Base-by-base conservation (phyloP, 2,888 invertebrate species). In the Pseudococcus jackbeardsleyi region DNA sequence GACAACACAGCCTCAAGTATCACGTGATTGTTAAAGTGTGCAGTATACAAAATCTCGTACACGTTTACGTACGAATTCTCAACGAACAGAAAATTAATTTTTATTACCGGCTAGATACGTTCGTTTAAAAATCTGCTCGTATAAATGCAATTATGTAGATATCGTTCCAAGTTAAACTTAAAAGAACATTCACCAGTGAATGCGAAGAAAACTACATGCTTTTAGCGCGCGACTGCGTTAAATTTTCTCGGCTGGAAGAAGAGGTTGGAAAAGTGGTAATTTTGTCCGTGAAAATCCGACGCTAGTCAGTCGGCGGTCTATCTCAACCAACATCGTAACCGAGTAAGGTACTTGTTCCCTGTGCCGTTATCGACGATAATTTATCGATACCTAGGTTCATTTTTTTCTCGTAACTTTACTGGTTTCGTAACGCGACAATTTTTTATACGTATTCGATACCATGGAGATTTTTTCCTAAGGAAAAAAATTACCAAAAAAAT, bases 141-240 rank as follows among this genome's bases (percentile, higher is more conserved):
- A 64, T 64, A 22, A 64, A 64, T 64, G 64, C 64, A 64, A 64
- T 64, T 64, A 64, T 64, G 64, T 64, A 64, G 64, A 64, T 64
- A 64, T 22, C 11, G 64, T 64, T 64, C 64, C 64, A 64, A 64
- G 64, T 33, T 33, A 33, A 33, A 33, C 26, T 22, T 64, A 64
- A 64, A 64, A 64, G 64, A 64, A 64, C 64, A 64, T 64, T 64
- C 64, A 22, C 64, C 19, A 11, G 64, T 22, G 64, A 64, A 64
- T 64, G 22, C 22, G 64, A 77, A 77, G 39, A 39, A 77, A 77
- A 77, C 39, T 77, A 77, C 77, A 77, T 39, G 77, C 77, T 77
- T 77, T 77, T 77, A 77, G 77, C 77, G 77, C 77, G 77, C 77
- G 77, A 77, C 77, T 77, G 77, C 77, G 77, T 77, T 77, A 77